Evolutionary conservation across 2,113 vertebrate species (phyloP).

Genomic region (Microtus oregoni): DNA sequence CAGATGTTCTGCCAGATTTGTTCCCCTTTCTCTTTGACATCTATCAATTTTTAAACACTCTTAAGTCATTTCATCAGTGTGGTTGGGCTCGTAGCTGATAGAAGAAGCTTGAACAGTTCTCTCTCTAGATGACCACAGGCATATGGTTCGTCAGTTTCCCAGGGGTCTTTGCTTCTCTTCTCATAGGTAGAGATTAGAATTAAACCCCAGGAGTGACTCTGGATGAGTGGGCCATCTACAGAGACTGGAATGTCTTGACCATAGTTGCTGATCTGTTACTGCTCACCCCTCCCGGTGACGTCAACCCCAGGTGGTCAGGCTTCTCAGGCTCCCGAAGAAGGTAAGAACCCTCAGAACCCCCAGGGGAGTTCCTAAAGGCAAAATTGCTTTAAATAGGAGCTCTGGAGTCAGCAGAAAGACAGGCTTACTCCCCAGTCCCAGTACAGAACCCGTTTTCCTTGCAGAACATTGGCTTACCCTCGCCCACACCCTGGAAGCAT

Average conservation of each 20-base stretch:
- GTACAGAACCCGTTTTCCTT: background rate
- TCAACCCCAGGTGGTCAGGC: background rate
- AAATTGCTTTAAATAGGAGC: background rate
- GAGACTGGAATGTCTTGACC: background rate
- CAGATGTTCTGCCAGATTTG: background rate
- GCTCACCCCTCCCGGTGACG: accelerated
- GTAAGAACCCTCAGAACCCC: background rate
- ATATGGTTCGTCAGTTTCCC: background rate
- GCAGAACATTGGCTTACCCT: background rate
- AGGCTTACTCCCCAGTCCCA: background rate
- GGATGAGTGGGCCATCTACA: background rate
- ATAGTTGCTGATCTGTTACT: background rate
- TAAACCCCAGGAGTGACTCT: background rate
- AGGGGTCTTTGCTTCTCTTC: accelerated
- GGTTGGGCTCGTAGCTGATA: background rate
- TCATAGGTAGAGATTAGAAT: background rate
- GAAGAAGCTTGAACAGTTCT: background rate
- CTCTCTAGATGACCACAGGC: background rate
- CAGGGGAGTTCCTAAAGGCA: background rate
- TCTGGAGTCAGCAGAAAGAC: accelerated
- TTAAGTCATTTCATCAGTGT: background rate
- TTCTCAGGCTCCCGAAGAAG: background rate
- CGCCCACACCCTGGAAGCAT: background rate
- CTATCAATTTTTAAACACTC: background rate
- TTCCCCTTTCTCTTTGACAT: background rate